These are phyloP conservation scores for Dendrocopos noguchii DNA, from an alignment of 2,113 vertebrate genomes.

Conservation along the genomic window DNA sequence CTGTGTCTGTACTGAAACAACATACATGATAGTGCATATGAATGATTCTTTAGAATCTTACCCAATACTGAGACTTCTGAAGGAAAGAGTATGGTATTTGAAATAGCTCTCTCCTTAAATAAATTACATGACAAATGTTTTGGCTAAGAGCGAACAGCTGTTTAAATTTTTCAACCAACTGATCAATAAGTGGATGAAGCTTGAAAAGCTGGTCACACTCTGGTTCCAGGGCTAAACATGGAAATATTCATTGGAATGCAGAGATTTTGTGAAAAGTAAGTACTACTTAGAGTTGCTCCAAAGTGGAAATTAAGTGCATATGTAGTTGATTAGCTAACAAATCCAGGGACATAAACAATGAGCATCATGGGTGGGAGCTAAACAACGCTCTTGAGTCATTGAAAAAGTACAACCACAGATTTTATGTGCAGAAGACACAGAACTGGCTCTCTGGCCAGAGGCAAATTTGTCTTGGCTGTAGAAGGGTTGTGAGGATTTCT, in stretches of 20 bases:
- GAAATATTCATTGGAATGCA: not conserved
- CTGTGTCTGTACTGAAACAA: not conserved
- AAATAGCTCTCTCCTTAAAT: not conserved
- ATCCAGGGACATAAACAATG: constrained; percentile 40
- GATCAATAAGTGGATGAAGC: constrained; percentile 43
- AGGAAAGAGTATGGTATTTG: not conserved
- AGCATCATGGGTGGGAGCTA: constrained; percentile 38
- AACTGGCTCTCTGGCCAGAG: not conserved
- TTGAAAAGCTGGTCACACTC: constrained; percentile 23
- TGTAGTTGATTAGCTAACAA: constrained; percentile 47
- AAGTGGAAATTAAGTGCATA: constrained; percentile 36
- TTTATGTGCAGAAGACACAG: not conserved
- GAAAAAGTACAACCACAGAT: not conserved
- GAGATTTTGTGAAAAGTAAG: not conserved
- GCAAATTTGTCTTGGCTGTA: not conserved
- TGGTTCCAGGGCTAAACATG: not conserved
- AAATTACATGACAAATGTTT: constrained; percentile 17
- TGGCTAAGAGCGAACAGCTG: not conserved
- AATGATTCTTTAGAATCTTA: not conserved
- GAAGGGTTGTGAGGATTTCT: not conserved
- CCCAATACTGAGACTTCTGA: not conserved
- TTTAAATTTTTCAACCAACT: constrained; percentile 37
- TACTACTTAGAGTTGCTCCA: not conserved
- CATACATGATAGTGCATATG: not conserved
- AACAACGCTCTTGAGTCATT: not conserved